phyloP scores from a whole-genome alignment of 2,888 invertebrate species.

The Thymelicus acteon region DNA sequence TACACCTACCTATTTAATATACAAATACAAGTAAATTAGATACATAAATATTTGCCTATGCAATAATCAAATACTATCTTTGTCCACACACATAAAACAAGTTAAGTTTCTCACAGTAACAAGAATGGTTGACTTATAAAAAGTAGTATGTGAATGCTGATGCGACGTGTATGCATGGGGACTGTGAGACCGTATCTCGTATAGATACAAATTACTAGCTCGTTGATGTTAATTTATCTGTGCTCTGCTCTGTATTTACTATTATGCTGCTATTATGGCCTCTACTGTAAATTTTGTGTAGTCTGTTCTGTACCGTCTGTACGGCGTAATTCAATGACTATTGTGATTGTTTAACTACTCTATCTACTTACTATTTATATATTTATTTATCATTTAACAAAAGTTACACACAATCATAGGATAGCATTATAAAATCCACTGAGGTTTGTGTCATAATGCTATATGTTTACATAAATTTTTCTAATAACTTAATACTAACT shows the following conservation, averaged over 20 bases:
- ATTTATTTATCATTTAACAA: too few species aligned
- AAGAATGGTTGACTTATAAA: conserved; percentile 60
- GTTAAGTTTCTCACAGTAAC: conserved; percentile 70
- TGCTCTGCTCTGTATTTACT: neutral
- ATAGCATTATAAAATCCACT: too few species aligned
- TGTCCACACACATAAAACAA: conserved; percentile 9
- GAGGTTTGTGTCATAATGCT: too few species aligned
- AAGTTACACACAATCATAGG: too few species aligned
- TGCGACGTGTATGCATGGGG: conserved; percentile 48
- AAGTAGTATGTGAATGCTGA: conserved; percentile 69
- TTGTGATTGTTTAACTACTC: neutral
- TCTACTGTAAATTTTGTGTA: conserved; percentile 4
- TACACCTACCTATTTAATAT: too few species aligned
- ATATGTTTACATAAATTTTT: too few species aligned
- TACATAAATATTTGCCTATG: too few species aligned
- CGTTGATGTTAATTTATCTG: conserved; percentile 27
- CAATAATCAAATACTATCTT: too few species aligned
- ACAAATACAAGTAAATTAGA: too few species aligned
- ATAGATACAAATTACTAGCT: conserved; percentile 29
- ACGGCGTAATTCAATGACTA: neutral
- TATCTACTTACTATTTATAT: too few species aligned
- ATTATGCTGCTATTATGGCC: conserved; percentile 9
- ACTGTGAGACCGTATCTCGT: conserved; percentile 46
- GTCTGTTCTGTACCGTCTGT: neutral
- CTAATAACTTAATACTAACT: too few species aligned